Conservation (phyloP, 2,888 invertebrate species). For the Callinectes sapidus region DNA sequence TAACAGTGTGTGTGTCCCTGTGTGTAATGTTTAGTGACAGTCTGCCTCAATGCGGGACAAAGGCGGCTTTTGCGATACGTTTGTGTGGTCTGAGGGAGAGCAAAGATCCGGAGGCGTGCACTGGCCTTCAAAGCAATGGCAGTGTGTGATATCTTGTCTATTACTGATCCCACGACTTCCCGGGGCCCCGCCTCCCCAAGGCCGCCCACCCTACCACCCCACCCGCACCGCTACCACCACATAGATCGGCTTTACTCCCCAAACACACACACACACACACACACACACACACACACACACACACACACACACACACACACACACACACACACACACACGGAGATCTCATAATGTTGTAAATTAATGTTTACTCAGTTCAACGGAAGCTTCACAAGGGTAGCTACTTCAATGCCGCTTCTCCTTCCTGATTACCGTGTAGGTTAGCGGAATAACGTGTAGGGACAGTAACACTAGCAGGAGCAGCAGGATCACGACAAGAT, state of each 20-base stretch:
- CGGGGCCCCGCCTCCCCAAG: background rate
- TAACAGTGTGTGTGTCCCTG: background rate
- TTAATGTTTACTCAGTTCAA: background rate
- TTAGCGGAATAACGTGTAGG: background rate
- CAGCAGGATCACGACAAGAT: background rate
- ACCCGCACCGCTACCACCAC: background rate
- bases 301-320: background rate
- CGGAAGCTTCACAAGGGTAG: background rate
- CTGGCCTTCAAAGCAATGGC: slow-evolving; percentile 3
- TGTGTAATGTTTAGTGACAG: background rate
- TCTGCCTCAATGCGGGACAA: background rate
- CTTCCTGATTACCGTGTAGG: background rate
- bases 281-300: slow-evolving; percentile 16
- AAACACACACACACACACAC: background rate
- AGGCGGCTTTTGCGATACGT: background rate
- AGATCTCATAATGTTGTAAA: background rate
- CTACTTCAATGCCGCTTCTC: slow-evolving; percentile 17
- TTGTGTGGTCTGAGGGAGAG: background rate
- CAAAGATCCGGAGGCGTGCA: background rate
- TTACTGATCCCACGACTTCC: slow-evolving; percentile 10
- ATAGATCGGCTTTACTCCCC: background rate
- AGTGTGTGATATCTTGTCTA: slow-evolving; percentile 29
- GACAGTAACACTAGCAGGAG: background rate
- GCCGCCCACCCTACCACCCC: background rate
- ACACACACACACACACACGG: slow-evolving; percentile 12